Percentiles rank a stretch among this genome's conserved stretches.
Evolutionary conservation across 2,888 invertebrate species (phyloP).

Genomic region (Glyphotaelius pellucidus): DNA sequence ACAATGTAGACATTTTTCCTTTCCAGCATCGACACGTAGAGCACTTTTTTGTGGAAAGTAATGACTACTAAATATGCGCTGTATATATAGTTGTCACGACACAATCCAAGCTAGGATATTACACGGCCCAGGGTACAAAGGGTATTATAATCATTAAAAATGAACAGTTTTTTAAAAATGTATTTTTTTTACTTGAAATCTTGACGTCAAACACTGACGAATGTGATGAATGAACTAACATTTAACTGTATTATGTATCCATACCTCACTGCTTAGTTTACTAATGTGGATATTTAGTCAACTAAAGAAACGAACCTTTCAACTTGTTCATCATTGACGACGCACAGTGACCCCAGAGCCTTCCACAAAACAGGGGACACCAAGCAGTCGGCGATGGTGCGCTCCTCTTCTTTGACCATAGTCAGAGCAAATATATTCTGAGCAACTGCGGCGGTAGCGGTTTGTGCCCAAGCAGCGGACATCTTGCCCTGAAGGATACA

Average conservation of each 20-base stretch:
- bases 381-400: conserved; percentile 87
- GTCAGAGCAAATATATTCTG: conserved; percentile 91
- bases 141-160: too few relatives aligned
- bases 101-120: too few relatives aligned
- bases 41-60: too few relatives aligned
- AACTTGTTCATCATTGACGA: conserved; percentile 93
- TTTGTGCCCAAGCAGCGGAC: conserved; percentile 89
- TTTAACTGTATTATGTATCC: not conserved
- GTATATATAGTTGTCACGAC: too few relatives aligned
- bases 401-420: conserved; percentile 85
- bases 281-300: not conserved
- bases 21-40: too few relatives aligned
- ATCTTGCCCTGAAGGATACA: conserved; percentile 84
- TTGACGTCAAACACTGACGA: too few relatives aligned
- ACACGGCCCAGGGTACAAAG: too few relatives aligned
- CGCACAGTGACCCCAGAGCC: conserved; percentile 94
- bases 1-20: too few relatives aligned
- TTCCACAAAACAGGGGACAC: conserved; percentile 93
- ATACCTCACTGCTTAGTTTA: not conserved
- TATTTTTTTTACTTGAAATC: too few relatives aligned
- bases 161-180: too few relatives aligned
- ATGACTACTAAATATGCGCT: too few relatives aligned
- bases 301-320: conserved; percentile 74
- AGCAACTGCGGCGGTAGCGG: conserved; percentile 92
- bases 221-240: not conserved